Evolutionary conservation across 2,888 invertebrate genomes (phyloP).

Genomic region (Leuctra nigra): DNA sequence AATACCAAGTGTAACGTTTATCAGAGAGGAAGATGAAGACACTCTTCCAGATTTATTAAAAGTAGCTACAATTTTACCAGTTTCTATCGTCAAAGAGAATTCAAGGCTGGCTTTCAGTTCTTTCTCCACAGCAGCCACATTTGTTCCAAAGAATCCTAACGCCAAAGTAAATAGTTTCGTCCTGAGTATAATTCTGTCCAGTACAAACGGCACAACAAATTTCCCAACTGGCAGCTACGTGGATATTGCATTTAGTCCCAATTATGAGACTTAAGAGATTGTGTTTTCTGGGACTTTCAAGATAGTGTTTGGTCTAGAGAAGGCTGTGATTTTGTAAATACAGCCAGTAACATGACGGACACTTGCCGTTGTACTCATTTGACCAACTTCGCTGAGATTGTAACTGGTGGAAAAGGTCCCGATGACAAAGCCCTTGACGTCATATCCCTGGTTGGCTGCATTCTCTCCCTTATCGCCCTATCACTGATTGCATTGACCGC

Average conservation of each 20-base stretch:
- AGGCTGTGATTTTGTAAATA: slow-evolving; percentile 28
- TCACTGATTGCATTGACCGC: too few species aligned
- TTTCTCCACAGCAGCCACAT: slow-evolving; percentile 11
- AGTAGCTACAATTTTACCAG: not conserved
- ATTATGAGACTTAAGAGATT: slow-evolving; percentile 33
- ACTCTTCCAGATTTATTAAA: not conserved
- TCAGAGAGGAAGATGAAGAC: too few species aligned
- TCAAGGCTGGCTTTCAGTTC: slow-evolving; percentile 19
- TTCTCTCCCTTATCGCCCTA: too few species aligned
- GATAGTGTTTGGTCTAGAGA: slow-evolving; percentile 32
- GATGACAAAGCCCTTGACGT: too few species aligned
- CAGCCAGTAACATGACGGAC: slow-evolving; percentile 25
- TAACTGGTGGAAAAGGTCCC: slow-evolving; percentile 34
- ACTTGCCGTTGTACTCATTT: slow-evolving; percentile 49
- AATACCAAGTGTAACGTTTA: not conserved
- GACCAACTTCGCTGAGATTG: slow-evolving; percentile 53
- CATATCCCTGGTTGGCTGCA: too few species aligned
- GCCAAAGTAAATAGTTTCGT: slow-evolving; percentile 33
- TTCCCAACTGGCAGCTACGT: slow-evolving; percentile 24
- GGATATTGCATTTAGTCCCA: slow-evolving; percentile 28
- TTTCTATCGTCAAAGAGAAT: not conserved
- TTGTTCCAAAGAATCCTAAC: not conserved
- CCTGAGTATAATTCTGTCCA: slow-evolving; percentile 32
- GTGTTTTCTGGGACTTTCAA: slow-evolving; percentile 53
- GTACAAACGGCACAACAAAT: slow-evolving; percentile 5